phyloP scores from a whole-genome alignment of 2,113 vertebrate species.

The Elachura formosa region DNA sequence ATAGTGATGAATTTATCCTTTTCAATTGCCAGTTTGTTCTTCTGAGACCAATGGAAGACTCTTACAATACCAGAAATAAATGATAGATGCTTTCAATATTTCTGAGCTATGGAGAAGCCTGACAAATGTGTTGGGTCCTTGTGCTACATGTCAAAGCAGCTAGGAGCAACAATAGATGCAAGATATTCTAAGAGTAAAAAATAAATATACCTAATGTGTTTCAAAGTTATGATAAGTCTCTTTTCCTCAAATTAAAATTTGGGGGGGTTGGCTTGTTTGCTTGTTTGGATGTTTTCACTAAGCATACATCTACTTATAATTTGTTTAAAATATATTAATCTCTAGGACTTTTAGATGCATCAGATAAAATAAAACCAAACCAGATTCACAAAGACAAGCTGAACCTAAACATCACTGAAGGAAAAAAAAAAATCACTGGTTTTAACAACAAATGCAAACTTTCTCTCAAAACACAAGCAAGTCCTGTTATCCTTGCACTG shows the following conservation, averaged over 20 bases:
- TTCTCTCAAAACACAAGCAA: not conserved
- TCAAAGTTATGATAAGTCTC: not conserved
- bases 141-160: not conserved
- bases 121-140: not conserved
- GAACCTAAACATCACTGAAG: not conserved
- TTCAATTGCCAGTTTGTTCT: not conserved
- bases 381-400: not conserved
- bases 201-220: not conserved
- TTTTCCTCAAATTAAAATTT: not conserved
- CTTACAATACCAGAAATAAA: not conserved
- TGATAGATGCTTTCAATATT: not conserved
- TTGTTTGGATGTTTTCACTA: not conserved
- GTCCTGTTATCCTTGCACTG: not conserved
- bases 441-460: not conserved
- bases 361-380: not conserved
- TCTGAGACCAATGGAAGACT: not conserved
- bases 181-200: not conserved
- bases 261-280: accelerated
- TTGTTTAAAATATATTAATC: not conserved
- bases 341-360: not conserved
- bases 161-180: not conserved
- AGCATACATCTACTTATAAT: not conserved
- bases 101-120: not conserved
- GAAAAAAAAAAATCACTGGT: not conserved
- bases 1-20: not conserved